Percentiles rank a stretch among this genome's conserved stretches.
Conservation (phyloP, 2,888 invertebrate genomes). For the Vesta saturnalis region DNA sequence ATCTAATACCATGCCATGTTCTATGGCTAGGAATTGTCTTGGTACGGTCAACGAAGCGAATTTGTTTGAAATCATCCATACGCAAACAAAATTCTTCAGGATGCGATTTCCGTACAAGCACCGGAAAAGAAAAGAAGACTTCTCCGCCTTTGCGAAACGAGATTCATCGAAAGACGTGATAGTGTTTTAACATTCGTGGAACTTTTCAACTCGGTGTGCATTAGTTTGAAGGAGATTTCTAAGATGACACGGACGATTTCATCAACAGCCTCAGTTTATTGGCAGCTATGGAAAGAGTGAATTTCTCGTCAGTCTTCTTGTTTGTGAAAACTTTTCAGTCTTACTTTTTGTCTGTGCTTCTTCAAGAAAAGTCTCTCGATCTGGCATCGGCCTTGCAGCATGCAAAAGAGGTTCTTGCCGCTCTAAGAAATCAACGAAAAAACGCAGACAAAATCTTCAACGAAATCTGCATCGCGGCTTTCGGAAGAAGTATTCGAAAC, state of each 20-base stretch:
- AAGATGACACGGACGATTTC: constrained; percentile 4
- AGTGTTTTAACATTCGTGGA: constrained; percentile 12
- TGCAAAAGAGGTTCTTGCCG: background rate
- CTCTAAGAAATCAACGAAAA: constrained; percentile 10
- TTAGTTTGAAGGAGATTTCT: constrained; percentile 12
- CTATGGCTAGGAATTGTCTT: constrained; percentile 9
- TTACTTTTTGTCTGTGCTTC: background rate
- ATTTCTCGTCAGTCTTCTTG: constrained; percentile 9
- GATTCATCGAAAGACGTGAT: constrained; percentile 10
- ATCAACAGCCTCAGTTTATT: constrained; percentile 10
- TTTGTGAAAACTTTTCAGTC: constrained; percentile 11
- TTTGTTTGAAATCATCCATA: background rate
- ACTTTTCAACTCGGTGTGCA: constrained; percentile 11
- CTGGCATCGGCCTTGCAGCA: constrained; percentile 1
- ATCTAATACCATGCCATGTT: background rate
- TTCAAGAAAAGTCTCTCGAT: constrained; percentile 11
- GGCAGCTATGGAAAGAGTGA: constrained; percentile 7
- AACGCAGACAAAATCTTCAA: constrained; percentile 3
- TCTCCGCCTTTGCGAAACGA: constrained; percentile 13
- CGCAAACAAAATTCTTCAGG: constrained; percentile 4
- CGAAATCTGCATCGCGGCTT: background rate
- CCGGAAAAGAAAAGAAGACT: constrained; percentile 11
- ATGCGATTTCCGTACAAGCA: constrained; percentile 2
- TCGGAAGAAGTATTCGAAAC: constrained; percentile 1
- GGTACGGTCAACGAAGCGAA: constrained; percentile 7